Percentiles rank a stretch among this genome's conserved stretches.
Conservation (phyloP, 2,113 vertebrate genomes). For the Lamprotornis superbus region DNA sequence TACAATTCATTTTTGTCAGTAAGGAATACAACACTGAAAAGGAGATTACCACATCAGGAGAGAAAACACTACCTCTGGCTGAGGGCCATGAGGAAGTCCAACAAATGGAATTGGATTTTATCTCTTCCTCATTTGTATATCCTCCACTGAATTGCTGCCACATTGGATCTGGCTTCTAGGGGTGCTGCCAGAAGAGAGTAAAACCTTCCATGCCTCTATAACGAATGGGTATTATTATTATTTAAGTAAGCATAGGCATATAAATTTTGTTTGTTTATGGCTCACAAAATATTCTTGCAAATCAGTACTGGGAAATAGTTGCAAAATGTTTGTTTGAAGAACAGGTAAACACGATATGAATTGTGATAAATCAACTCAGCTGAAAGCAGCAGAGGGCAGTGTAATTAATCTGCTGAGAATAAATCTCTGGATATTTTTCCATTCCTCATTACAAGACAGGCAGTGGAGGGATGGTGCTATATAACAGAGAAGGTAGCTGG, state of each 20-base stretch:
- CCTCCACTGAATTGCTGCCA: neutral
- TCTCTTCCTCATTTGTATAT: neutral
- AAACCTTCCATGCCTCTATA: neutral
- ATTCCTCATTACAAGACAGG: neutral
- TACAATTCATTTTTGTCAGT: neutral
- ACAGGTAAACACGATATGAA: neutral
- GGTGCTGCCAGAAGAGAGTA: neutral
- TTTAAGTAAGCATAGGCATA: neutral
- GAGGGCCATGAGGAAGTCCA: neutral
- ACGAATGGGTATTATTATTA: neutral
- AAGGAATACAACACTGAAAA: neutral
- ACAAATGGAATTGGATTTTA: neutral
- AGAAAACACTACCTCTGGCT: neutral
- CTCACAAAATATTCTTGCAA: neutral
- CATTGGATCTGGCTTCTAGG: neutral
- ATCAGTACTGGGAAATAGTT: neutral
- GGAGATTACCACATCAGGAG: neutral
- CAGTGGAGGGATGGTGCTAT: neutral
- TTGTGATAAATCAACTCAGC: neutral
- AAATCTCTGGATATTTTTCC: neutral
- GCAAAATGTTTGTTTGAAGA: neutral
- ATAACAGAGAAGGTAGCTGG: neutral
- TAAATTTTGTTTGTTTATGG: neutral
- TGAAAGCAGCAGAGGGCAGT: constrained; percentile 39
- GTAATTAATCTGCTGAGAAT: constrained; percentile 3